phyloP scores from a whole-genome alignment of 1,140 invertebrate species.

The Mycetomoellerius zeteki region DNA sequence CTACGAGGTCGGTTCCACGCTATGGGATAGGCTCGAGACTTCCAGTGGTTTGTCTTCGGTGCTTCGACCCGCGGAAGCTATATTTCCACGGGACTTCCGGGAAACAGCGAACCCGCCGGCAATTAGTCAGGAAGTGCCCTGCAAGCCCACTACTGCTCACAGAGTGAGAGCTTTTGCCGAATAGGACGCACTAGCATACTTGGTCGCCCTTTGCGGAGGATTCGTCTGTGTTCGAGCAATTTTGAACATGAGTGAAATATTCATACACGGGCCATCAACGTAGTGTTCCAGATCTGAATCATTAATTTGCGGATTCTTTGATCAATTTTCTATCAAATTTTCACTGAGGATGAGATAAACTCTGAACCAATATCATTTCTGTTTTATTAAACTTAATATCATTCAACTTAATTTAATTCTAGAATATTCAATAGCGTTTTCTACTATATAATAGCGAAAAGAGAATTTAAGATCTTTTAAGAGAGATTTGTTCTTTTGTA shows the following conservation, averaged over 20 bases:
- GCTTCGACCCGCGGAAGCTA: constrained; percentile 76
- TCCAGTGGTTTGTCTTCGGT: constrained; percentile 71
- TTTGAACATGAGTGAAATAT: constrained; percentile 51
- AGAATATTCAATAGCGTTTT: constrained; percentile 1
- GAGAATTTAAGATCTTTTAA: not conserved
- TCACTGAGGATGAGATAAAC: not conserved
- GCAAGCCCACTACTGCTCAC: constrained; percentile 72
- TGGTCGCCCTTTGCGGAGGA: constrained; percentile 54
- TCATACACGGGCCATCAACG: constrained; percentile 14
- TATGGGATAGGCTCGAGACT: constrained; percentile 71
- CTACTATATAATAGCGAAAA: not conserved
- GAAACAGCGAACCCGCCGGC: constrained; percentile 72
- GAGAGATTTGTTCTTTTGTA: not conserved
- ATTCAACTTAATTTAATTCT: constrained; percentile 2
- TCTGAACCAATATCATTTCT: not conserved
- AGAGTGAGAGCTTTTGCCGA: constrained; percentile 68
- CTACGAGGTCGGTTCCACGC: constrained; percentile 69
- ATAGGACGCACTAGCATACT: constrained; percentile 64
- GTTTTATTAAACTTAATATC: not conserved
- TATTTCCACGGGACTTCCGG: constrained; percentile 78
- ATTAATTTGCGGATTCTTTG: constrained; percentile 32
- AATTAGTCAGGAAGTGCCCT: constrained; percentile 81
- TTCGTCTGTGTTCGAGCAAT: constrained; percentile 36
- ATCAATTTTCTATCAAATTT: constrained; percentile 29
- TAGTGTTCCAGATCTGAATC: not conserved